Conservation (phyloP, 2,113 vertebrate genomes). For the Protobothrops flavoviridis region DNA sequence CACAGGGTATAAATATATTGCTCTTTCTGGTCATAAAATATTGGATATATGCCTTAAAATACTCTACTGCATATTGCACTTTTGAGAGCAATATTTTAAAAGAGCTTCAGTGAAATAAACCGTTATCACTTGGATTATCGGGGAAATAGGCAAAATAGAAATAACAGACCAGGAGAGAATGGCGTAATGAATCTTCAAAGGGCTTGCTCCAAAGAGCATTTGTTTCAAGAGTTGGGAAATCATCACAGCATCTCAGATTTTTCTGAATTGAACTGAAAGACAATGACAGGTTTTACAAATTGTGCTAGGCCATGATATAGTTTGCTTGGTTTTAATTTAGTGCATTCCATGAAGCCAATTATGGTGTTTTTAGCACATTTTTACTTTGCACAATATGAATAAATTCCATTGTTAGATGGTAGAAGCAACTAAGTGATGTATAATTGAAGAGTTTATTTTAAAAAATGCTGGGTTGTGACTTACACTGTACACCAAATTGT, state of each 20-base stretch:
- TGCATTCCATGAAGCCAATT: not conserved
- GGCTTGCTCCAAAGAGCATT: not conserved
- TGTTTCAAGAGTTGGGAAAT: not conserved
- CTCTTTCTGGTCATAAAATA: not conserved
- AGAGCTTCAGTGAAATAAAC: not conserved
- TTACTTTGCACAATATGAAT: not conserved
- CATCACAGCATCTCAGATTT: conserved; percentile 7
- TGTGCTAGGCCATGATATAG: not conserved
- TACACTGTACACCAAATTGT: not conserved
- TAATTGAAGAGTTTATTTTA: not conserved
- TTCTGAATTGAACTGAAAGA: not conserved
- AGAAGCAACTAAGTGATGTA: not conserved
- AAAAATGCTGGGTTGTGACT: not conserved
- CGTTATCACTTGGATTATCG: not conserved
- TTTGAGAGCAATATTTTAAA: not conserved
- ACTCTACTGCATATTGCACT: not conserved
- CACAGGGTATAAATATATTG: not conserved
- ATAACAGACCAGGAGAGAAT: not conserved
- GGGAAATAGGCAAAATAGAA: not conserved
- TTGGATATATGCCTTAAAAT: not conserved
- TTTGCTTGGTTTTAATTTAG: not conserved
- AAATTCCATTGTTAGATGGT: not conserved
- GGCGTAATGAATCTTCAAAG: not conserved
- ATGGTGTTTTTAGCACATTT: not conserved
- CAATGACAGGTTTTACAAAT: not conserved